Evolutionary conservation across 2,113 vertebrate species (phyloP), one percentile per base, ranked within the genome.

Genomic region (Datnioides undecimradiatus): DNA sequence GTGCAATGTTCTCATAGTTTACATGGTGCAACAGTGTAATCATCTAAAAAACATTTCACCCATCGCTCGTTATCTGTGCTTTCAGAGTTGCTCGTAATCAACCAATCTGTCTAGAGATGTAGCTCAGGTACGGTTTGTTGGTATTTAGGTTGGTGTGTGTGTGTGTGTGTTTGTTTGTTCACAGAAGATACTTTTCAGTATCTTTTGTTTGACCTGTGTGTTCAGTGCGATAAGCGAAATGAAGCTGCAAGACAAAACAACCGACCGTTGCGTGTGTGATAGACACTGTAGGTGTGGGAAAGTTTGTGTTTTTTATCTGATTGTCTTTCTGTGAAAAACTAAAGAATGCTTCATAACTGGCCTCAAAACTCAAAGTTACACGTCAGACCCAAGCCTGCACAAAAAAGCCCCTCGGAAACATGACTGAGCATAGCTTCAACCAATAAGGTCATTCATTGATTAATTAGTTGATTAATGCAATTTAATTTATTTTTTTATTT

Each of bases 1-100:
- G 16, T 72, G 80, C 59, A 0, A 3, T 51, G 19, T 83, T 85
- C 23, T 88, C 82, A 86, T 85, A 80, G 87, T 87, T 90, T 86
- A 88, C 72, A 58, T 34, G 71, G 76, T 46, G 73, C 66, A 55
- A 38, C 31, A 46, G 43, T 34, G 36, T 14, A 71, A 72, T 77
- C 60, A 62, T 80, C 51, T n/a, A 31, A 65, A 46, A 76, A 85
- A 79, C 59, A 85, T 54, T 38, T 40, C 34, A 76, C 74, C 48
- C 5, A 3, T n/a, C 9, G 3, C 57, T 73, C 5, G 31, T 80
- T 82, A 58, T 75, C 59, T 73, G n/a, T 14, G 3, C 21, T 82
- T 82, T 80, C 59, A 60, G 43, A 51, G 54, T 48, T 0, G 0
- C 13, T 58, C 8, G 16, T 73, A 67, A 87, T 80, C 73, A 13